Percentiles rank a stretch among this genome's conserved stretches.
phyloP scores from a whole-genome alignment of 2,797 vertebrate genomes.

The Neostethus bicornis region DNA sequence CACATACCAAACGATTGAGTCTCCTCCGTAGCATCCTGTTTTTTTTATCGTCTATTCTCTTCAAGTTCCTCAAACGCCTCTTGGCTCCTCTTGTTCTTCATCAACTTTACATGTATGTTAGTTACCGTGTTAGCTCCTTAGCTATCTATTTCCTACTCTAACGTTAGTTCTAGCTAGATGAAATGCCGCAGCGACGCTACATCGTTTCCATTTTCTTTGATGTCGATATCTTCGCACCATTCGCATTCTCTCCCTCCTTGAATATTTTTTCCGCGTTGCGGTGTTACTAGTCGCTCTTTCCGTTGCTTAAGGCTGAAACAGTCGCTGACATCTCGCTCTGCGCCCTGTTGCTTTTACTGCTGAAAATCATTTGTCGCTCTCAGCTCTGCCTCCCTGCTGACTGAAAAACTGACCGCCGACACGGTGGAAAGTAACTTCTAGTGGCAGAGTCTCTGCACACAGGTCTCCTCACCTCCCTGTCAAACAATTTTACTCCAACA shows the following conservation, averaged over 20 bases:
- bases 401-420: conserved; percentile 33
- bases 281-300: conserved; percentile 62
- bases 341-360: conserved; percentile 81
- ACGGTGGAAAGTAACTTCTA: conserved; percentile 55
- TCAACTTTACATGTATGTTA: conserved; percentile 80
- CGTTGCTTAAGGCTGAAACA: conserved; percentile 46
- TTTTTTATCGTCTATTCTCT: conserved; percentile 56
- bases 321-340: conserved; percentile 70
- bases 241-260: conserved; percentile 77
- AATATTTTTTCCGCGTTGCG: conserved; percentile 76
- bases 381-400: conserved; percentile 18
- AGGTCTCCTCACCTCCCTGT: conserved; percentile 64
- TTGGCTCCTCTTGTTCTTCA: conserved; percentile 63
- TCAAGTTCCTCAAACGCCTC: conserved; percentile 52
- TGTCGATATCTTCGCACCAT: conserved; percentile 73
- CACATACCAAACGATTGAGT: conserved; percentile 80
- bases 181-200: conserved; percentile 77
- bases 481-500: conserved; percentile 70
- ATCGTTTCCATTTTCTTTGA: conserved; percentile 77
- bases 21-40: conserved; percentile 79
- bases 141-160: conserved; percentile 77
- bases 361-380: conserved; percentile 49
- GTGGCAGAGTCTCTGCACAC: conserved; percentile 21
- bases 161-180: conserved; percentile 71
- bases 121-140: conserved; percentile 65